Evolutionary conservation across 2,797 vertebrate genomes (phyloP).

Genomic region (Astyanax mexicanus): DNA sequence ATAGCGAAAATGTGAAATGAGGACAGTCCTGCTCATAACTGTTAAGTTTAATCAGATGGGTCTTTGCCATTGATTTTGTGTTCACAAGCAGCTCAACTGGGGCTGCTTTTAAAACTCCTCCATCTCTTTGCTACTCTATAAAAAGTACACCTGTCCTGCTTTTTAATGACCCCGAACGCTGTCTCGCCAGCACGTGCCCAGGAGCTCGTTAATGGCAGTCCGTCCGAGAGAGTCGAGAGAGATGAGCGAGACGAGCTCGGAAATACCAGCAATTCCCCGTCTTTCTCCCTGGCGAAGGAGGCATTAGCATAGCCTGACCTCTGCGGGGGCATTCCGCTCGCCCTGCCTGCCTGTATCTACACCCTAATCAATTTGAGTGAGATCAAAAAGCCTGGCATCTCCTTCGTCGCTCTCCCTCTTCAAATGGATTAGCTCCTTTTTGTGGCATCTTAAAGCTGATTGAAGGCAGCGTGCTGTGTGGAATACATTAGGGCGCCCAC

Average conservation of each 20-base stretch:
- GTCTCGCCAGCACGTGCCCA: constrained; percentile 26
- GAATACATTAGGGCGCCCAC: constrained; percentile 58
- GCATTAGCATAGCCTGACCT: constrained; percentile 65
- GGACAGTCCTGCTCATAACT: constrained; percentile 24
- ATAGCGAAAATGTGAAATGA: constrained; percentile 44
- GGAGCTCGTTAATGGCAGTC: constrained; percentile 12
- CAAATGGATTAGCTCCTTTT: constrained; percentile 66
- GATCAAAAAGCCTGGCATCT: constrained; percentile 59
- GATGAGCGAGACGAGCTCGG: constrained; percentile 22
- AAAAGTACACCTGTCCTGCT: constrained; percentile 43
- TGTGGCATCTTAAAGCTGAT: constrained; percentile 64
- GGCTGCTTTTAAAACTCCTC: constrained; percentile 28
- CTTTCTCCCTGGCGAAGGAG: constrained; percentile 35
- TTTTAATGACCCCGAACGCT: constrained; percentile 25
- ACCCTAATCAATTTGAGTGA: constrained; percentile 63
- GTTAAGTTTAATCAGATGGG: constrained; percentile 37
- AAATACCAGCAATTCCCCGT: constrained; percentile 30
- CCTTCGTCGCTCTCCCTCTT: constrained; percentile 44
- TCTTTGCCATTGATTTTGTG: constrained; percentile 47
- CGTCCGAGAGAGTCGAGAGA: constrained; percentile 18
- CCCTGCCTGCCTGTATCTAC: constrained; percentile 54
- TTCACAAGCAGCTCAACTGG: constrained; percentile 32
- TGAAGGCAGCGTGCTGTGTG: constrained; percentile 58
- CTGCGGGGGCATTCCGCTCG: constrained; percentile 44
- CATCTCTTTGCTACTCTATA: constrained; percentile 14